Evolutionary conservation across 2,113 vertebrate species (phyloP).

Genomic region (Pagrus major): DNA sequence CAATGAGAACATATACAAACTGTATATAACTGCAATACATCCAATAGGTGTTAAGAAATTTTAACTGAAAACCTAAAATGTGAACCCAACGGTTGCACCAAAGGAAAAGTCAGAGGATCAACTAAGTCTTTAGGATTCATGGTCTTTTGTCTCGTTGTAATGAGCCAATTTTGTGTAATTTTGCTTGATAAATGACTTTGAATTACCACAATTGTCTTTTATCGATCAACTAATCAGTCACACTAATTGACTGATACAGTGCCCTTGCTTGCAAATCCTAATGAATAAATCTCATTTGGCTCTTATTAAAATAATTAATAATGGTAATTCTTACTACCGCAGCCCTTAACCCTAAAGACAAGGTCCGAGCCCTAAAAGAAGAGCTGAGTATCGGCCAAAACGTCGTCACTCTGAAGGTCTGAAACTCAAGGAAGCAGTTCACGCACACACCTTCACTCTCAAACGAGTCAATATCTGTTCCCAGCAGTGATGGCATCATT

Average conservation of each 20-base stretch:
- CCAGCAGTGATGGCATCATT: constrained; percentile 61
- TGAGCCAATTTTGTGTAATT: constrained; percentile 1
- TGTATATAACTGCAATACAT: too few species aligned
- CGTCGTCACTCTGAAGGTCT: neutral
- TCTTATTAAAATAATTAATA: neutral
- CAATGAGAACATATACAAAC: too few species aligned
- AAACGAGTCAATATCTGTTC: constrained; percentile 49
- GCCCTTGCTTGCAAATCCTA: neutral
- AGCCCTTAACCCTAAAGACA: neutral
- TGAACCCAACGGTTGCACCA: too few species aligned
- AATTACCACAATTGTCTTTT: neutral
- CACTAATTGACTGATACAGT: neutral
- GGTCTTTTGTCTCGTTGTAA: neutral
- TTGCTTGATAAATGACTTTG: neutral
- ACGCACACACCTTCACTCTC: constrained; percentile 4
- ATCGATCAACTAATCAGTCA: neutral
- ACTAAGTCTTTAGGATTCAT: too few species aligned
- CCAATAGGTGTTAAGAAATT: too few species aligned
- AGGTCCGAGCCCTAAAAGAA: neutral
- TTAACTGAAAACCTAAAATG: too few species aligned
- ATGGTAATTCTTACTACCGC: too few species aligned
- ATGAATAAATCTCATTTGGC: neutral
- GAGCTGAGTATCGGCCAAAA: neutral
- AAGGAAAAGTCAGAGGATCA: too few species aligned
- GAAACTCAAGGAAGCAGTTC: neutral